Conservation (phyloP, 2,113 vertebrate genomes). For the Calypte anna region DNA sequence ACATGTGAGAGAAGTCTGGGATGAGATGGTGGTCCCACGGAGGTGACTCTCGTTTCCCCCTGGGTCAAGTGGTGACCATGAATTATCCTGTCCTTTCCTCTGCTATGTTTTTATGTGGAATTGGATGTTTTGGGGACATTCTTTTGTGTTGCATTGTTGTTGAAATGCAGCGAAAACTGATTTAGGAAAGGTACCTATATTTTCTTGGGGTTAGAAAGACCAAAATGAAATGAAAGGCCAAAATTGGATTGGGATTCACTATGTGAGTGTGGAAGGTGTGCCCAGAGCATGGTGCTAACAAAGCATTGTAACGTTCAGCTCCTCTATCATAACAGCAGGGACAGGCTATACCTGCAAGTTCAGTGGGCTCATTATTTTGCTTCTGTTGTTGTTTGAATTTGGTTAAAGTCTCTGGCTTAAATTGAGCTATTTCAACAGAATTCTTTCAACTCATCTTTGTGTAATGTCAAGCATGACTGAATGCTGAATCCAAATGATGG, state of each 20-base stretch:
- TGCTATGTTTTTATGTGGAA: constrained; percentile 38
- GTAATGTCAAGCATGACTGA: constrained; percentile 66
- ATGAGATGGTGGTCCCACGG: not conserved
- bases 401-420: constrained; percentile 59
- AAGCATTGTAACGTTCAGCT: constrained; percentile 4
- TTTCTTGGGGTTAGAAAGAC: constrained; percentile 7
- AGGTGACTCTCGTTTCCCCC: not conserved
- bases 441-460: constrained; percentile 59
- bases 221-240: not conserved
- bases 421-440: constrained; percentile 61
- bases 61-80: not conserved
- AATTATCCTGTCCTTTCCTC: constrained; percentile 32
- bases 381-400: constrained; percentile 54
- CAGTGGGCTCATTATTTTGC: constrained; percentile 46
- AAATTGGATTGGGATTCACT: not conserved
- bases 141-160: constrained; percentile 43
- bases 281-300: constrained; percentile 43
- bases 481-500: constrained; percentile 66
- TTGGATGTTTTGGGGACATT: constrained; percentile 26
- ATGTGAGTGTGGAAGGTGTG: not conserved
- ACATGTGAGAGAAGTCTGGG: not conserved
- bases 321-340: constrained; percentile 30
- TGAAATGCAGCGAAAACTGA: not conserved
- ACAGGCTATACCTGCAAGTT: constrained; percentile 44
- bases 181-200: constrained; percentile 19